Percentiles rank a stretch among this genome's conserved stretches.
phyloP scores from a whole-genome alignment of 2,888 invertebrate genomes.

The Stenichneumon culpator region DNA sequence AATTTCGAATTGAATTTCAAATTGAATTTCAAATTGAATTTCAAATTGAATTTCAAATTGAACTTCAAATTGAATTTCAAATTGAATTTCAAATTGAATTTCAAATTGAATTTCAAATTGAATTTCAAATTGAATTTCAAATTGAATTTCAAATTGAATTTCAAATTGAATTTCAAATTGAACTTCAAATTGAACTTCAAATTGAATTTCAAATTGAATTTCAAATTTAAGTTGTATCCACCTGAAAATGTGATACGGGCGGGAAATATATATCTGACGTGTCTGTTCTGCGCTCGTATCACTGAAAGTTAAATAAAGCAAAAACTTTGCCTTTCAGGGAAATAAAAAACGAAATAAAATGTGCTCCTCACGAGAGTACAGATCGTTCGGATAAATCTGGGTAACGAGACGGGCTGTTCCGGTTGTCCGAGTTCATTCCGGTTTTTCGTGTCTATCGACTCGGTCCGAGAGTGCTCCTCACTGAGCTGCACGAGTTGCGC shows the following conservation, averaged over 20 bases:
- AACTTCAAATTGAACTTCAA: too few species aligned
- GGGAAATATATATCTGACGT: too few species aligned
- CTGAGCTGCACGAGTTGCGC: background rate
- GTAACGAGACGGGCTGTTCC: background rate
- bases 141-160: background rate
- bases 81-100: too few species aligned
- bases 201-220: too few species aligned
- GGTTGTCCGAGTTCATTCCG: constrained; percentile 7
- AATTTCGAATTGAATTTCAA: too few species aligned
- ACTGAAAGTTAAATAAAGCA: background rate
- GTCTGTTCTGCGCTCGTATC: background rate
- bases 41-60: too few species aligned
- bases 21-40: too few species aligned
- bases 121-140: too few species aligned
- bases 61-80: too few species aligned
- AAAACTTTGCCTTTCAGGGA: background rate
- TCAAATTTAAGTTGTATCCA: too few species aligned
- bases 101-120: too few species aligned
- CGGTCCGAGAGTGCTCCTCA: constrained; percentile 6
- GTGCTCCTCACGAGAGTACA: background rate
- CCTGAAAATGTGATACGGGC: too few species aligned
- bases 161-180: background rate
- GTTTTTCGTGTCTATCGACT: background rate
- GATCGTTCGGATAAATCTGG: constrained; percentile 14
- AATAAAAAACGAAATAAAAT: background rate